Evolutionary conservation across 1,140 invertebrate genomes (phyloP).

Genomic region (Helicoverpa armigera): DNA sequence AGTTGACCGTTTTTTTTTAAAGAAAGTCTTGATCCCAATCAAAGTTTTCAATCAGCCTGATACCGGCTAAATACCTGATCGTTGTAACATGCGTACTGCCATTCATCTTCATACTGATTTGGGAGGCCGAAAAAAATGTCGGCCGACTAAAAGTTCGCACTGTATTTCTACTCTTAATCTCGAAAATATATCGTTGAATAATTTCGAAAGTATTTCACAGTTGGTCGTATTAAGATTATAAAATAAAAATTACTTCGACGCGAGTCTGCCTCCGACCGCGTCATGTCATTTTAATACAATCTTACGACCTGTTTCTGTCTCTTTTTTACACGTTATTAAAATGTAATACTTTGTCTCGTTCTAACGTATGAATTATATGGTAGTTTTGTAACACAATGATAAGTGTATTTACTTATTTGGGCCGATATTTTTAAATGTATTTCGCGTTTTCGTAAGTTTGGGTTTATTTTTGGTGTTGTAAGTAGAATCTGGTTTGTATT

Average conservation of each 20-base stretch:
- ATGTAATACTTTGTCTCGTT: conserved; percentile 15
- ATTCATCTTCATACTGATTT: too few relatives aligned
- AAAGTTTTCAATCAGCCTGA: too few relatives aligned
- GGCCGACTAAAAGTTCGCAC: too few relatives aligned
- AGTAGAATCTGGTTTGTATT: neutral
- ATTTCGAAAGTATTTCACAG: conserved; percentile 43
- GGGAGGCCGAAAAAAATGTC: too few relatives aligned
- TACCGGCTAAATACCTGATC: too few relatives aligned
- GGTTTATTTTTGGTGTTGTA: neutral
- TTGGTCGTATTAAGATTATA: conserved; percentile 51
- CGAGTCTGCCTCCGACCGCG: conserved; percentile 11
- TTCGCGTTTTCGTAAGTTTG: neutral
- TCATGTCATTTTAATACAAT: conserved; percentile 48
- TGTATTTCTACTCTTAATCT: neutral
- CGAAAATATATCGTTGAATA: conserved; percentile 12
- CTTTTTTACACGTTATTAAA: conserved; percentile 6
- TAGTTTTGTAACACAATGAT: neutral
- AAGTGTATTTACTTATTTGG: conserved; percentile 25
- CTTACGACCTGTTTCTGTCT: conserved; percentile 39
- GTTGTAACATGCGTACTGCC: too few relatives aligned
- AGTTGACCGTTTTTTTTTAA: too few relatives aligned
- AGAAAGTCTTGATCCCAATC: too few relatives aligned
- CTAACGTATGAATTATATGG: conserved; percentile 7
- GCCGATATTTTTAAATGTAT: conserved; percentile 10
- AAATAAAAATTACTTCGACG: conserved; percentile 45